Percentiles rank a stretch among this genome's conserved stretches.
phyloP scores from a whole-genome alignment of 2,113 vertebrate genomes.

The Micronycteris hirsuta region DNA sequence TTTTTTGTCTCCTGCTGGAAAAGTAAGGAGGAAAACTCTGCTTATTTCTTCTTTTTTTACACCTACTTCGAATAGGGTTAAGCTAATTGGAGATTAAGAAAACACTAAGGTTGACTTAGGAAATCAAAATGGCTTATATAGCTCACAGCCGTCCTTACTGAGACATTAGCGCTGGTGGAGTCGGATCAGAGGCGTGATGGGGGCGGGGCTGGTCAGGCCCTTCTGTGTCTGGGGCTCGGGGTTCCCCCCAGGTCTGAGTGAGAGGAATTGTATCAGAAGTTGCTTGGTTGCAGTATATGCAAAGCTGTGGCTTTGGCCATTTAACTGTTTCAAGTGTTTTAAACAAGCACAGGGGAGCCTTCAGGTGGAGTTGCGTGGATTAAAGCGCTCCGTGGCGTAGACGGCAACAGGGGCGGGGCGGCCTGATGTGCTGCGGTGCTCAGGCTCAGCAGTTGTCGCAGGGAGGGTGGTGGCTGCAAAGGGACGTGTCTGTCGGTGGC shows the following conservation, averaged over 20 bases:
- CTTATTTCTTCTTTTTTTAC: neutral
- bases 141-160: rapidly evolving
- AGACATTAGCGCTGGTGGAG: neutral
- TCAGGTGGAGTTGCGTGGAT: neutral
- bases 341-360: neutral
- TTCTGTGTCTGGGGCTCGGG: neutral
- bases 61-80: neutral
- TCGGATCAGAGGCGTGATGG: rapidly evolving
- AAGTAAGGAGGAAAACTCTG: neutral
- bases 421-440: rapidly evolving
- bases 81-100: neutral
- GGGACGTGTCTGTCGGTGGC: neutral
- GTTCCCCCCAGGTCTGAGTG: rapidly evolving
- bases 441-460: no score
- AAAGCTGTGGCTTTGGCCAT: no score
- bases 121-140: neutral
- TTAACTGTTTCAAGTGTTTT: neutral
- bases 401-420: rapidly evolving
- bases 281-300: rapidly evolving
- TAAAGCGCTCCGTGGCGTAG: rapidly evolving
- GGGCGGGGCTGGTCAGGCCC: neutral
- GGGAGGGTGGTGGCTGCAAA: no score
- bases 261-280: neutral
- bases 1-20: no score
- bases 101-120: neutral